A percentile compares a stretch with the other conserved stretches of the same genome.
phyloP scores from a whole-genome alignment of 2,888 invertebrate genomes.

The Dromius quadrimaculatus region DNA sequence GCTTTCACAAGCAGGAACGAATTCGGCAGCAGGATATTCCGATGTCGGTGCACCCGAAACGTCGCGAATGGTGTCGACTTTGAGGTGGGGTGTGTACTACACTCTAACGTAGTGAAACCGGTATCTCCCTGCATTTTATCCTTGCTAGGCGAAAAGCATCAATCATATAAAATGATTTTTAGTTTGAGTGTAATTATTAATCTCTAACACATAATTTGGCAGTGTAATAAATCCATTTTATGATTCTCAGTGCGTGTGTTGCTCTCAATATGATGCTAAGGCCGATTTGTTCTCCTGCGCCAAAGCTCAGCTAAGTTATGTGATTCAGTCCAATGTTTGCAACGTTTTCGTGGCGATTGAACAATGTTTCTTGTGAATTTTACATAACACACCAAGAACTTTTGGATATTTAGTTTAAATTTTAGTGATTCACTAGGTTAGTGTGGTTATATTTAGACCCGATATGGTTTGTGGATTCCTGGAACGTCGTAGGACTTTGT shows the following conservation, averaged over 20 bases:
- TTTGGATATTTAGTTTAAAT: slow-evolving; percentile 45
- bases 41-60: slow-evolving; percentile 36
- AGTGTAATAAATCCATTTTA: neutral
- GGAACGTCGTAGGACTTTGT: slow-evolving; percentile 46
- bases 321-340: slow-evolving; percentile 30
- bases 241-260: slow-evolving; percentile 1
- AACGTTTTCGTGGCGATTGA: slow-evolving; percentile 11
- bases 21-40: neutral
- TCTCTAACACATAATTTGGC: neutral
- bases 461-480: slow-evolving; percentile 52
- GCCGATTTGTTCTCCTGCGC: slow-evolving; percentile 19
- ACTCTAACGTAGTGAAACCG: slow-evolving; percentile 43
- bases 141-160: slow-evolving; percentile 17
- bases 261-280: slow-evolving; percentile 23
- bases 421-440: slow-evolving; percentile 50
- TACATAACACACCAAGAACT: slow-evolving; percentile 15
- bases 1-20: slow-evolving; percentile 1
- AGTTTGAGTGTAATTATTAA: slow-evolving; percentile 8
- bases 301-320: slow-evolving; percentile 50
- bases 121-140: slow-evolving; percentile 48
- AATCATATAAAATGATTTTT: slow-evolving; percentile 39
- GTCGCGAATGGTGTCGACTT: slow-evolving; percentile 44
- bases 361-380: slow-evolving; percentile 48
- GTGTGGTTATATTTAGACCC: slow-evolving; percentile 46
- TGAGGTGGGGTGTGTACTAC: slow-evolving; percentile 52